Base-by-base conservation (phyloP, 1,140 invertebrate species). In the Rhagoletis zephyria region DNA sequence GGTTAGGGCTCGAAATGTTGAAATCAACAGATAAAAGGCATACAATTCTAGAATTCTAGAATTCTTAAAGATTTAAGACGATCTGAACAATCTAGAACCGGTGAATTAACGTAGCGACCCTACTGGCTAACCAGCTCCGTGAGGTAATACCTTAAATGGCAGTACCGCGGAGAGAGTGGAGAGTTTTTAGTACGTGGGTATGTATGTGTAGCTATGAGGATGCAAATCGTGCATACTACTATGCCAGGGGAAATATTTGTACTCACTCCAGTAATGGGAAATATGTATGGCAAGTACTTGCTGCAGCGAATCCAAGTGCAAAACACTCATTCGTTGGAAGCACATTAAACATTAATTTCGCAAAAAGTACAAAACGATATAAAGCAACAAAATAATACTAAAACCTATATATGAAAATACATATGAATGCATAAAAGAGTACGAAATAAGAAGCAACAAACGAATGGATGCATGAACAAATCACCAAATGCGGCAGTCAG, bases 391-490 rank as follows among this genome's bases (percentile, higher is more conserved):
- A 19, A 81, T 9, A 67, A 42, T 74, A 74, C 16, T 3, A 48
- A 42, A 16, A 5, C 61, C 45, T 74, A 74, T n/a, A 42, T 12
- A 42, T 40, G 40, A 45, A 42, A 45, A 30, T 30, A 63, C 16
- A 16, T 65, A 30, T 30, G 51, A 65, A 2, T 19, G 30, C 9
- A 16, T 40, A 45, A 45, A 74, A 16, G 67, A 48, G 40, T 16
- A 40, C 67, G 67, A 51, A 56, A 81, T 81, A 59, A 81, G 16
- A 4, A 56, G 51, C 48, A 56, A 59, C 48, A 81, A 81, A 56
- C 74, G 60, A 85, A 85, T 85, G 85, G 30, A 85, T 85, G 85
- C 60, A 85, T 42, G 56, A 85, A 59, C 63, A 85, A 61, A 63
- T 85, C 85, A 85, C 85, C 85, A 85, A n/a, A 48, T 63, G 85